These are phyloP conservation scores for Semotilus atromaculatus DNA, from an alignment of 2,797 vertebrate genomes.

Conservation along the genomic window DNA sequence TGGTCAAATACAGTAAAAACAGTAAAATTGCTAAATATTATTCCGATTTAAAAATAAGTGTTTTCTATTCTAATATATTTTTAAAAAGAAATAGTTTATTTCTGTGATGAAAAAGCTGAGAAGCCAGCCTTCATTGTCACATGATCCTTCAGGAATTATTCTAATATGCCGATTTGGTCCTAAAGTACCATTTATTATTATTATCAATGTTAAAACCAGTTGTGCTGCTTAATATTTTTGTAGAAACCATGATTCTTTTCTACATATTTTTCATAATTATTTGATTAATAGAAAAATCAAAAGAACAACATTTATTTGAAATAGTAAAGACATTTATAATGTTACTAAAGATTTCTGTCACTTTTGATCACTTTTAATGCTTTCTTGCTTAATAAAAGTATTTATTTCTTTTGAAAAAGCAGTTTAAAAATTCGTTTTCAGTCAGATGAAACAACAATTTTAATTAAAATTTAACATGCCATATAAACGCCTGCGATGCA, in stretches of 20 bases:
- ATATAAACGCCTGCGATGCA: too few species aligned
- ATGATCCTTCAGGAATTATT: neutral
- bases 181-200: neutral
- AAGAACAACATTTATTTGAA: neutral
- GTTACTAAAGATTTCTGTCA: too few species aligned
- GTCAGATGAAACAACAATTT: neutral
- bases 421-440: neutral
- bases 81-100: too few species aligned
- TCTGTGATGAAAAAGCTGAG: neutral
- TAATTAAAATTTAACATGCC: neutral
- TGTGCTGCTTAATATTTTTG: neutral
- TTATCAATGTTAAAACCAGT: neutral
- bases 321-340: neutral
- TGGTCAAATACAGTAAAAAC: neutral
- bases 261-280: neutral
- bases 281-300: neutral
- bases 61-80: neutral
- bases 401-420: neutral
- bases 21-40: neutral
- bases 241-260: neutral
- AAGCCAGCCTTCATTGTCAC: neutral
- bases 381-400: too few species aligned
- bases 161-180: neutral
- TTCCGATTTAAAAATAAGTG: neutral
- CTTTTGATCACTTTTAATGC: too few species aligned